phyloP scores from a whole-genome alignment of 2,888 invertebrate species.

The Parascotia fuliginaria region DNA sequence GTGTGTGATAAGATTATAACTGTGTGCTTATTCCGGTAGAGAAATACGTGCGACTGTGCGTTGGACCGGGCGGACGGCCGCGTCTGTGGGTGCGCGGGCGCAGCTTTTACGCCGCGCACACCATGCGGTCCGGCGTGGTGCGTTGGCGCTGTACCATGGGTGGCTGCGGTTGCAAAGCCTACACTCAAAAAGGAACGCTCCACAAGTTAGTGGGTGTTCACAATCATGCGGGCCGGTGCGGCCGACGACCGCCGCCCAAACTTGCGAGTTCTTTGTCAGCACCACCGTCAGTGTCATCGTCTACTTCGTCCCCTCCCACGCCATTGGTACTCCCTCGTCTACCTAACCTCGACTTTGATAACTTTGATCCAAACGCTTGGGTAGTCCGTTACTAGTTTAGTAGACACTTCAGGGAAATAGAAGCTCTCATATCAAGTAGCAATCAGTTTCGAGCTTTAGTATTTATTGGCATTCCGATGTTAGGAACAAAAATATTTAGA shows the following conservation, averaged over 20 bases:
- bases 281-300: conserved; percentile 20
- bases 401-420: conserved; percentile 5
- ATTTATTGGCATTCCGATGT: conserved; percentile 17
- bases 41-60: conserved; percentile 72
- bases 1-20: conserved; percentile 23
- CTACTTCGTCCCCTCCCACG: conserved; percentile 59
- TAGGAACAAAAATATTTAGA: conserved; percentile 10
- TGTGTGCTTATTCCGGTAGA: conserved; percentile 56
- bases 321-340: conserved; percentile 69
- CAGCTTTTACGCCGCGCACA: conserved; percentile 82
- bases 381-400: conserved; percentile 63
- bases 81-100: conserved; percentile 80
- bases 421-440: conserved; percentile 21
- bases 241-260: conserved; percentile 56
- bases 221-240: conserved; percentile 75
- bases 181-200: conserved; percentile 77
- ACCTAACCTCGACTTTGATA: conserved; percentile 69
- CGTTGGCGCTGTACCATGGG: conserved; percentile 83
- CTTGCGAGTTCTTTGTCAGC: conserved; percentile 28
- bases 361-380: conserved; percentile 79
- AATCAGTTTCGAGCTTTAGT: conserved; percentile 12
- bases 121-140: conserved; percentile 80
- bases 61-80: conserved; percentile 79
- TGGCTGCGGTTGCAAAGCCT: conserved; percentile 80
- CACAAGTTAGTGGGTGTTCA: conserved; percentile 81